phyloP scores from a whole-genome alignment of 1,140 invertebrate genomes.

The Cydia splendana region DNA sequence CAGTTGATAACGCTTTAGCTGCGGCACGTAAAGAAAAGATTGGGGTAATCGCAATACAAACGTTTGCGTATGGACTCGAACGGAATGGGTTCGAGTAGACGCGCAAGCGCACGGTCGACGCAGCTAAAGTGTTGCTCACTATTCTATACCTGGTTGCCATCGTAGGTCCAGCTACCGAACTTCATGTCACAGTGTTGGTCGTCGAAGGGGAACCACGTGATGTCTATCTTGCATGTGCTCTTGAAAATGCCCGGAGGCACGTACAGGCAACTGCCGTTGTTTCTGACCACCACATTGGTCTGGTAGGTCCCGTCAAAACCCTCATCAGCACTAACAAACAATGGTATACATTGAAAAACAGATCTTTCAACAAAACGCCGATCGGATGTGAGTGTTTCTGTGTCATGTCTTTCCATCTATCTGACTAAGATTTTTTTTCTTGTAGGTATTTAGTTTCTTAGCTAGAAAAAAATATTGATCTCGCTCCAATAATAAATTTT shows the following conservation, averaged over 20 bases:
- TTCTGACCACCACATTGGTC: conserved; percentile 97
- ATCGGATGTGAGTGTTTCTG: conserved; percentile 17
- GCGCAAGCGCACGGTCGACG: conserved; percentile 23
- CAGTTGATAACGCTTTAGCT: conserved; percentile 30
- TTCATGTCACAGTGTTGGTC: conserved; percentile 98
- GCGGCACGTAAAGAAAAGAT: conserved; percentile 29
- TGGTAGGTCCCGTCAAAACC: conserved; percentile 98
- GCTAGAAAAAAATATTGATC: neutral
- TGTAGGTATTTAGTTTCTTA: conserved; percentile 1
- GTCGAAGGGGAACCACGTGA: conserved; percentile 99
- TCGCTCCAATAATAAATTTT: conserved; percentile 21
- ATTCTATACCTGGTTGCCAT: conserved; percentile 90
- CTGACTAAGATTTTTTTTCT: neutral
- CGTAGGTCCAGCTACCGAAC: conserved; percentile 97
- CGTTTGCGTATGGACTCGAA: conserved; percentile 28
- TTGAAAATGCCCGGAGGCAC: conserved; percentile 99
- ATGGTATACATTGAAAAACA: conserved; percentile 35
- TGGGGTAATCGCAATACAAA: conserved; percentile 26
- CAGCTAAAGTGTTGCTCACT: conserved; percentile 21
- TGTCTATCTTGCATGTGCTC: conserved; percentile 99
- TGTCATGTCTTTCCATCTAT: neutral
- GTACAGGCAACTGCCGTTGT: conserved; percentile 97
- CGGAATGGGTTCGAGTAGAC: conserved; percentile 5
- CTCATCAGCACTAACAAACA: conserved; percentile 93
- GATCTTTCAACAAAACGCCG: conserved; percentile 14